Conservation (phyloP, 2,888 invertebrate species). For the Trypoxylon attenuatum region DNA sequence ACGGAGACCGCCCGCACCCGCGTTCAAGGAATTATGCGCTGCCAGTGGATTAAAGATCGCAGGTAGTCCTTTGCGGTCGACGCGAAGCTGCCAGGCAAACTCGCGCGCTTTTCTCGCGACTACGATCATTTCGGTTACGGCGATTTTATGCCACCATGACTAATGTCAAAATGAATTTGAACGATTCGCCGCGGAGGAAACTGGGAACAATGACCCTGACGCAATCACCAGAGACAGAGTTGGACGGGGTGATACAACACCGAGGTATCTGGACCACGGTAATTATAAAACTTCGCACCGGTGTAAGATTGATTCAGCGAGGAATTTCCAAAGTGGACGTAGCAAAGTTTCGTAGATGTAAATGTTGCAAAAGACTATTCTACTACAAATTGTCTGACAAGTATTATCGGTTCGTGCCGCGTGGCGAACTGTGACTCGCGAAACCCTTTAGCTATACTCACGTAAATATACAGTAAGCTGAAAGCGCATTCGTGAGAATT, state of each 20-base stretch:
- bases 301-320: conserved; percentile 7
- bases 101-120: conserved; percentile 10
- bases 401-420: too few species aligned
- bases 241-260: too few species aligned
- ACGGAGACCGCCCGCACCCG: too few species aligned
- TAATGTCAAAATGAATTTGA: conserved; percentile 16
- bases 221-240: conserved; percentile 8
- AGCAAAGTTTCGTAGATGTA: too few species aligned
- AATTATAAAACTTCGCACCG: conserved; percentile 17
- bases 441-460: too few species aligned
- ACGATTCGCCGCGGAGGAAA: background rate
- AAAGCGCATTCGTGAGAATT: too few species aligned
- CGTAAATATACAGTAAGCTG: too few species aligned
- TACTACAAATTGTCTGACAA: too few species aligned
- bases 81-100: background rate
- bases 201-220: conserved; percentile 18
- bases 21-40: conserved; percentile 2
- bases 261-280: conserved; percentile 5
- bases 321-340: background rate
- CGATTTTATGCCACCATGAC: too few species aligned
- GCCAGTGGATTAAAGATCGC: conserved; percentile 25
- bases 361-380: too few species aligned
- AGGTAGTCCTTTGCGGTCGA: conserved; percentile 31
- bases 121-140: too few species aligned
- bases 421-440: too few species aligned